These are phyloP conservation scores for Podotricha telesiphe DNA, from an alignment of 2,888 invertebrate genomes.

Conservation along the genomic window DNA sequence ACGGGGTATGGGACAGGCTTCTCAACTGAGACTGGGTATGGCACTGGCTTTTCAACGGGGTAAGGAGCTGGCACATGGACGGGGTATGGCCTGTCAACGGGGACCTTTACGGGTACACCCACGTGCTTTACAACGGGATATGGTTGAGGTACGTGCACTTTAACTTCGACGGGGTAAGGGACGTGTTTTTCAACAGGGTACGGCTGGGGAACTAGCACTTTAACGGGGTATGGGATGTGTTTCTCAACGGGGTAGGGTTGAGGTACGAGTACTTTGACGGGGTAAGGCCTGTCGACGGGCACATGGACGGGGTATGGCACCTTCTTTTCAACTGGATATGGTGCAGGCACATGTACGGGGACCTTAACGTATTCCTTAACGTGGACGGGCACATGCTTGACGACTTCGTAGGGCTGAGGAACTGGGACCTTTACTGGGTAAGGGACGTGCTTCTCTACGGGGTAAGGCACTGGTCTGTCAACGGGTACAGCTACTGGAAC, in stretches of 20 bases:
- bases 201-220: conserved; percentile 89
- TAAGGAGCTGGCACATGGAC: conserved; percentile 86
- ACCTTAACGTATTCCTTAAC: conserved; percentile 92
- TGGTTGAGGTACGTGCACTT: conserved; percentile 89
- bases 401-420: conserved; percentile 88
- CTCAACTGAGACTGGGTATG: conserved; percentile 85
- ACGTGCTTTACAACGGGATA: conserved; percentile 88
- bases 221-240: conserved; percentile 88
- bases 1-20: conserved; percentile 86
- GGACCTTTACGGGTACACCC: conserved; percentile 86
- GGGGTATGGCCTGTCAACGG: conserved; percentile 87
- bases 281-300: conserved; percentile 90
- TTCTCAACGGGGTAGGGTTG: conserved; percentile 92
- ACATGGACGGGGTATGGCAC: conserved; percentile 88
- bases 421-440: conserved; percentile 88
- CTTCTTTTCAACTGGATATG: conserved; percentile 91
- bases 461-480: conserved; percentile 85
- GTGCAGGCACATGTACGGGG: conserved; percentile 89
- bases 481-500: conserved; percentile 86
- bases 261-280: conserved; percentile 90
- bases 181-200: conserved; percentile 91
- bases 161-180: conserved; percentile 88
- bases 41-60: conserved; percentile 85
- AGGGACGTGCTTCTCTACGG: conserved; percentile 86
- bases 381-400: conserved; percentile 87